phyloP scores from a whole-genome alignment of 2,888 invertebrate genomes.

The Drosophila fungiperda region DNA sequence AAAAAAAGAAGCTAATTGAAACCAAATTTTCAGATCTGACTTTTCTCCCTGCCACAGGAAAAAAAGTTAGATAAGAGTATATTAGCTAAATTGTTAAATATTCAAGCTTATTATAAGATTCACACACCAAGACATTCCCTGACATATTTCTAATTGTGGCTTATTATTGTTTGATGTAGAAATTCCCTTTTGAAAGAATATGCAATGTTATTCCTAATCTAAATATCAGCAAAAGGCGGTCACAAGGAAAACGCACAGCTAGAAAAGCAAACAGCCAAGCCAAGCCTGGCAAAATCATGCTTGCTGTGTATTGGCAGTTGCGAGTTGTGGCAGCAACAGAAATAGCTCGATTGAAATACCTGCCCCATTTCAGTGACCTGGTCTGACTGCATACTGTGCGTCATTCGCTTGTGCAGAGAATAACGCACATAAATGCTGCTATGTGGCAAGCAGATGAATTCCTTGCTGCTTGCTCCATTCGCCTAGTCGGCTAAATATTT shows the following conservation, averaged over 20 bases:
- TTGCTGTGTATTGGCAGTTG: slow-evolving; percentile 19
- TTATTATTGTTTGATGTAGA: neutral
- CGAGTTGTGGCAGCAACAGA: slow-evolving; percentile 24
- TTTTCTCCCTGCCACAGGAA: neutral
- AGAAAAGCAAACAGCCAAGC: slow-evolving; percentile 22
- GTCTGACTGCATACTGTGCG: slow-evolving; percentile 3
- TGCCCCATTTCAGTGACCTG: slow-evolving; percentile 30
- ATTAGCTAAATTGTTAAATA: slow-evolving; percentile 7
- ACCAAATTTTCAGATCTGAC: slow-evolving; percentile 16
- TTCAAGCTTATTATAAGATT: neutral
- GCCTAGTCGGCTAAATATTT: slow-evolving; percentile 22
- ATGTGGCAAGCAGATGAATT: slow-evolving; percentile 16
- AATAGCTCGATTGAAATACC: slow-evolving; percentile 70
- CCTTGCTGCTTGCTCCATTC: neutral
- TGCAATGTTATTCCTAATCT: slow-evolving; percentile 8
- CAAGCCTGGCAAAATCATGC: slow-evolving; percentile 21
- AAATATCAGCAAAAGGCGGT: slow-evolving; percentile 7
- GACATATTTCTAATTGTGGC: neutral
- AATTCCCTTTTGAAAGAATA: slow-evolving; percentile 13
- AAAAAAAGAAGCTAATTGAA: slow-evolving; percentile 34
- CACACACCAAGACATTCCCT: neutral
- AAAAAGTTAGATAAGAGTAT: neutral
- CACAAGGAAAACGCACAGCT: neutral
- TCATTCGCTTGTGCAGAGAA: neutral
- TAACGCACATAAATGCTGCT: slow-evolving; percentile 5